phyloP scores from a whole-genome alignment of 2,888 invertebrate species.

The Drosophila borealis region DNA sequence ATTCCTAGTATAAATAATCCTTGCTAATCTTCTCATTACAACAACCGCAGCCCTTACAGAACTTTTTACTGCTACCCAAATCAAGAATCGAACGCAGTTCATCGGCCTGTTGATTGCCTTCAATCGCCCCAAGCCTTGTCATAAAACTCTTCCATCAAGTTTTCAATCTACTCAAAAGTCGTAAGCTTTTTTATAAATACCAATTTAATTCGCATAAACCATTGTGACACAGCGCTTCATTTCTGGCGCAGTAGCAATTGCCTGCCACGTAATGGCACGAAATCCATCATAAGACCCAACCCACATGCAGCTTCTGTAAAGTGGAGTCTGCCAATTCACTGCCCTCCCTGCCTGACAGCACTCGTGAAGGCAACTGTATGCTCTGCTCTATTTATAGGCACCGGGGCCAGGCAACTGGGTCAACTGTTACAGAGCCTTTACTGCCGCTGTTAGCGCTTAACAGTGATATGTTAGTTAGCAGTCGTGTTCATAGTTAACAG shows the following conservation, averaged over 20 bases:
- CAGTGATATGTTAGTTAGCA: slow-evolving; percentile 39
- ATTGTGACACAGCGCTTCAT: slow-evolving; percentile 9
- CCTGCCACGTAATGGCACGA: slow-evolving; percentile 25
- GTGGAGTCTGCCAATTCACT: slow-evolving; percentile 21
- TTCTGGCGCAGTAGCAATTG: slow-evolving; percentile 5
- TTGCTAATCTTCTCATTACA: neutral
- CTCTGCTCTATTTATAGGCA: slow-evolving; percentile 65
- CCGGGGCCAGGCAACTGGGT: slow-evolving; percentile 61
- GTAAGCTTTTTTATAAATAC: slow-evolving; percentile 51
- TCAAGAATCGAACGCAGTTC: slow-evolving; percentile 10
- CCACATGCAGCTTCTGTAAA: slow-evolving; percentile 36
- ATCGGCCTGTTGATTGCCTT: slow-evolving; percentile 28
- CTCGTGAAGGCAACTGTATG: slow-evolving; percentile 27
- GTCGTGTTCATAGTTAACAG: slow-evolving; percentile 27
- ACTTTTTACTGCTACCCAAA: slow-evolving; percentile 3
- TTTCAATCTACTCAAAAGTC: slow-evolving; percentile 22
- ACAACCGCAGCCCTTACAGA: neutral
- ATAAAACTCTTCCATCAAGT: slow-evolving; percentile 35
- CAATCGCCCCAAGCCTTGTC: slow-evolving; percentile 5
- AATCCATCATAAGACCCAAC: slow-evolving; percentile 41
- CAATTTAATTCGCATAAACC: slow-evolving; percentile 50
- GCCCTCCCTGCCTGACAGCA: neutral
- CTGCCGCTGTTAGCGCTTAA: slow-evolving; percentile 35
- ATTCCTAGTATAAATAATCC: neutral
- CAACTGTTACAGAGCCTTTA: slow-evolving; percentile 61